Conservation (phyloP, 2,797 vertebrate species). For the Lutjanus argentimaculatus region DNA sequence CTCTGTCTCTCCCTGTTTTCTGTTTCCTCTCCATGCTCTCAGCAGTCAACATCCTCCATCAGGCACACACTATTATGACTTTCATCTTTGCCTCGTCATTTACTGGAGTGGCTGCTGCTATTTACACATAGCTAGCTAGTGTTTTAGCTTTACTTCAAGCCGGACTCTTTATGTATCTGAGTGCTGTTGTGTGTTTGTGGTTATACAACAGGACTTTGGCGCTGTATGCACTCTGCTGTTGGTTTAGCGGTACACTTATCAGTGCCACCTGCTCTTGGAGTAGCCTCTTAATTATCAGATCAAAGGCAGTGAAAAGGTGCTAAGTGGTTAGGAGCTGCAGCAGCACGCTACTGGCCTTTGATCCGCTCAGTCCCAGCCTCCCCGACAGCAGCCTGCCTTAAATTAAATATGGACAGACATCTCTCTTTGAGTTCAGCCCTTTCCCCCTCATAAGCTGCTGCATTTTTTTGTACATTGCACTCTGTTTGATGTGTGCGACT, state of each 20-base stretch:
- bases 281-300: conserved; percentile 88
- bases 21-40: conserved; percentile 74
- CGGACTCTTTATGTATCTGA: conserved; percentile 64
- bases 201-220: conserved; percentile 52
- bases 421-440: conserved; percentile 76
- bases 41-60: conserved; percentile 82
- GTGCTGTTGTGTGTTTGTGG: conserved; percentile 60
- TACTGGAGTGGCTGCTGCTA: conserved; percentile 77
- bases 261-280: conserved; percentile 86
- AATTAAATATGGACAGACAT: conserved; percentile 81
- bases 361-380: conserved; percentile 80
- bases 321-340: conserved; percentile 84
- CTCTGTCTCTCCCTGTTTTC: conserved; percentile 68
- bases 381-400: conserved; percentile 76
- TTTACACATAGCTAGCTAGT: conserved; percentile 75
- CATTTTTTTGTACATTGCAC: conserved; percentile 69
- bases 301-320: conserved; percentile 86
- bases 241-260: conserved; percentile 81
- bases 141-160: conserved; percentile 72
- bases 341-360: conserved; percentile 84
- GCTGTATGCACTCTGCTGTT: conserved; percentile 68
- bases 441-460: conserved; percentile 71
- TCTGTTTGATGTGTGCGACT: conserved; percentile 78
- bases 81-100: conserved; percentile 87
- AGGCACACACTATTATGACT: conserved; percentile 85